Conservation (phyloP, 2,797 vertebrate species). For the Ispidina picta region DNA sequence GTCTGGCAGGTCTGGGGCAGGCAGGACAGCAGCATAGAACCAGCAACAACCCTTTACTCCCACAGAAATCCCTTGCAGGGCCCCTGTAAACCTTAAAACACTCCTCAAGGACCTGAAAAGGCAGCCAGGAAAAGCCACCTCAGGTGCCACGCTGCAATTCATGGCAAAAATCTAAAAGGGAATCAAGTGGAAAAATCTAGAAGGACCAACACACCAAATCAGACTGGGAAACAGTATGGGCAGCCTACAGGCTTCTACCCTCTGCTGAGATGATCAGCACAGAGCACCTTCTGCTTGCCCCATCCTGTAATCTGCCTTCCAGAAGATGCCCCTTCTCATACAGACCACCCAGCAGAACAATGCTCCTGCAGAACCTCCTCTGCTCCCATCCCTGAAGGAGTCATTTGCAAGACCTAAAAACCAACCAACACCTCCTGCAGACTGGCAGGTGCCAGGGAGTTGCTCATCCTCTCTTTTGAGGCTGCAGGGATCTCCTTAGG, state of each 20-base stretch:
- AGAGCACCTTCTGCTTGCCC: neutral
- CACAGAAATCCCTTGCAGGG: neutral
- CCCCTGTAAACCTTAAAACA: neutral
- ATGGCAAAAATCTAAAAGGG: neutral
- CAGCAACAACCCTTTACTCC: neutral
- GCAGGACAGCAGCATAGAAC: neutral
- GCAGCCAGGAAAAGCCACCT: neutral
- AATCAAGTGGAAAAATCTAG: neutral
- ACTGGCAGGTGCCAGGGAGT: neutral
- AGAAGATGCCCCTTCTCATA: neutral
- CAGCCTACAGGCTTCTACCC: neutral
- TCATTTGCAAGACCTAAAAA: neutral
- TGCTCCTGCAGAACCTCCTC: neutral
- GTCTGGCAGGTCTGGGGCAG: neutral
- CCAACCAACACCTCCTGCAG: neutral
- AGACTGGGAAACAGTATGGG: neutral
- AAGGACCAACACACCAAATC: neutral
- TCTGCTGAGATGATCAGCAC: neutral
- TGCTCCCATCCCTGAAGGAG: neutral
- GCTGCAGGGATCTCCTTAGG: neutral
- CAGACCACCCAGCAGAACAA: neutral
- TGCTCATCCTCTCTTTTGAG: neutral
- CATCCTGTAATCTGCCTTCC: neutral
- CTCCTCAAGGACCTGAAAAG: neutral
- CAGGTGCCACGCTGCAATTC: neutral